These are phyloP conservation scores for Lottia gigantea DNA, from an alignment of 2,888 invertebrate species.

Conservation along the genomic window DNA sequence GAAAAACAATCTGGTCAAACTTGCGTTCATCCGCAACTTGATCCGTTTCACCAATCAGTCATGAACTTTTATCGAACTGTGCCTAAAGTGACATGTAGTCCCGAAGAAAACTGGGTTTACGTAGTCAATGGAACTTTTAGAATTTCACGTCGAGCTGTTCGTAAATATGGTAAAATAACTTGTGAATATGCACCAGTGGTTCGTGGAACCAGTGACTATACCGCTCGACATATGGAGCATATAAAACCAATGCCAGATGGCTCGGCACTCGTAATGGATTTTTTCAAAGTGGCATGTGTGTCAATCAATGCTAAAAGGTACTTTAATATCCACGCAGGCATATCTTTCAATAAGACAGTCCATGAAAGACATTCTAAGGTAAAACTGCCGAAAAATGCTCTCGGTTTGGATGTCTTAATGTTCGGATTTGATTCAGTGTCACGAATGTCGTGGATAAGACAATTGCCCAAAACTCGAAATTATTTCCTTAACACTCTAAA, in stretches of 20 bases:
- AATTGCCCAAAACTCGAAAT: conserved; percentile 57
- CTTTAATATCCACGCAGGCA: conserved; percentile 77
- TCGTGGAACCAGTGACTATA: conserved; percentile 49
- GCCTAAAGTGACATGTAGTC: conserved; percentile 76
- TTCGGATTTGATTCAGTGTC: conserved; percentile 91
- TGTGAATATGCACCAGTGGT: conserved; percentile 73
- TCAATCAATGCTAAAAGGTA: conserved; percentile 70
- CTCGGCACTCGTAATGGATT: conserved; percentile 51
- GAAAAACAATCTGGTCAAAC: conserved; percentile 57
- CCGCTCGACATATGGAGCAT: conserved; percentile 39
- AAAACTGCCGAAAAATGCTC: conserved; percentile 59
- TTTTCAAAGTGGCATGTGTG: conserved; percentile 59
- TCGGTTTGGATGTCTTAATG: conserved; percentile 81
- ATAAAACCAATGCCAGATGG: conserved; percentile 48
- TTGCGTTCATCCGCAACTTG: conserved; percentile 77
- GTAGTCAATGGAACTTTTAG: conserved; percentile 76
- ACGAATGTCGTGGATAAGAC: conserved; percentile 74
- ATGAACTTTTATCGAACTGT: conserved; percentile 77
- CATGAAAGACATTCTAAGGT: conserved; percentile 20
- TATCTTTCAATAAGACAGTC: conserved; percentile 39
- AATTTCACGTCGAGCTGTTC: conserved; percentile 71
- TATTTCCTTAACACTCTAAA: conserved; percentile 56
- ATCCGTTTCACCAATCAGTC: conserved; percentile 79
- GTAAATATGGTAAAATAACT: conserved; percentile 67
- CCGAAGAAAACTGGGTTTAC: conserved; percentile 80